Percentiles rank a stretch among this genome's conserved stretches.
Conservation (phyloP, 2,113 vertebrate genomes). For the Struthidea cinerea region DNA sequence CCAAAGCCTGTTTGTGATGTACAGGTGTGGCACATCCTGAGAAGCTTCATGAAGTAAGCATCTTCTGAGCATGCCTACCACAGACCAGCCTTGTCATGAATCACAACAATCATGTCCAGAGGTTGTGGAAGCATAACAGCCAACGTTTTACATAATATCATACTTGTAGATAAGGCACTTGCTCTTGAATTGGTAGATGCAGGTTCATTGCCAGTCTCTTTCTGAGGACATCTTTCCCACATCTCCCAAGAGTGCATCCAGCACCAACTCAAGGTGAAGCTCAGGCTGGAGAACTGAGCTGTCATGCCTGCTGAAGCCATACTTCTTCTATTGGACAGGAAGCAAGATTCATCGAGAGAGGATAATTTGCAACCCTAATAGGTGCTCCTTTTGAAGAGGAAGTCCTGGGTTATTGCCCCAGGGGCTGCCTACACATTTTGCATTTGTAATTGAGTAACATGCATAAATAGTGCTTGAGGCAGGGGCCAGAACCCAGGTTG, state of each 20-base stretch:
- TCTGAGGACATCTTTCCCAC: neutral
- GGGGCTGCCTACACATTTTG: slow-evolving; percentile 49
- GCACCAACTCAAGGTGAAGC: neutral
- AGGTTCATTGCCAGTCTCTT: neutral
- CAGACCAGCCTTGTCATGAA: neutral
- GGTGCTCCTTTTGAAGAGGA: slow-evolving; percentile 36
- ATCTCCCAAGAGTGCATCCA: neutral
- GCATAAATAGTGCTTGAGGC: slow-evolving; percentile 17
- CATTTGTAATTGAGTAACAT: slow-evolving; percentile 36
- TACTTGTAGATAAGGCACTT: neutral
- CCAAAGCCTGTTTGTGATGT: neutral
- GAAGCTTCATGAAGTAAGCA: neutral
- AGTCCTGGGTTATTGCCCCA: slow-evolving; percentile 13
- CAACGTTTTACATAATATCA: neutral
- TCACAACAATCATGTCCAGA: neutral
- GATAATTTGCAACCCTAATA: slow-evolving; percentile 54
- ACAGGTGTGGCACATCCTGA: neutral
- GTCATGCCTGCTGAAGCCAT: neutral
- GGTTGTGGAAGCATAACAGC: neutral
- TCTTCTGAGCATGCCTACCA: neutral
- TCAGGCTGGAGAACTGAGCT: neutral
- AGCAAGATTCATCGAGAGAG: neutral
- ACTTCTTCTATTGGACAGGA: neutral
- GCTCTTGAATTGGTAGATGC: neutral
- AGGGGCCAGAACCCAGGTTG: slow-evolving; percentile 10